These are phyloP conservation scores for Pelecanus crispus DNA, from an alignment of 2,113 vertebrate species.

Conservation along the genomic window DNA sequence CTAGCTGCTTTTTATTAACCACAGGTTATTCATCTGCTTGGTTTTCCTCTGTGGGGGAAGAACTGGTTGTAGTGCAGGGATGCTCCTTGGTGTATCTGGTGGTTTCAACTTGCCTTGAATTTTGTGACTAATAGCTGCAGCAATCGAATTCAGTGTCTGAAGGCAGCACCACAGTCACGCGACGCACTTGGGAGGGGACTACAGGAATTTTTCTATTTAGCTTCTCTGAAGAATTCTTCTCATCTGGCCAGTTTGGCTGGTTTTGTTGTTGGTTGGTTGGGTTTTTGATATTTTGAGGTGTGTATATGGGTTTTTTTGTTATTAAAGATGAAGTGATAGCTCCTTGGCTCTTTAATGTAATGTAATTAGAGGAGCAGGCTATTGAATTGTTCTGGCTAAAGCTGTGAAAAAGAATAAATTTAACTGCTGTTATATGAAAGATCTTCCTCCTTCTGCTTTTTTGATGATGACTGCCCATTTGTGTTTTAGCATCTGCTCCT, in stretches of 20 bases:
- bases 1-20: not conserved
- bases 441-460: constrained; percentile 4
- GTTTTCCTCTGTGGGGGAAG: not conserved
- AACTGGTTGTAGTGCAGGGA: not conserved
- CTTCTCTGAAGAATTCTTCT: not conserved
- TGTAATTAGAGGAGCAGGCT: not conserved
- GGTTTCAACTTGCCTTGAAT: not conserved
- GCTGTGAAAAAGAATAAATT: not conserved
- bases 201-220: not conserved
- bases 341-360: not conserved
- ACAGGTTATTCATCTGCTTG: not conserved
- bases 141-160: not conserved
- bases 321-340: not conserved
- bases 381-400: not conserved
- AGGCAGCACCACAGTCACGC: not conserved
- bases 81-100: not conserved
- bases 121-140: constrained; percentile 6
- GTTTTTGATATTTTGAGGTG: not conserved
- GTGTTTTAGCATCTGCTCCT: not conserved
- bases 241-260: not conserved
- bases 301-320: not conserved
- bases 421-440: not conserved
- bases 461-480: not conserved
- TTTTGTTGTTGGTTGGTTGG: not conserved
- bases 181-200: not conserved